Percentiles rank a stretch among this genome's conserved stretches.
Evolutionary conservation across 2,888 invertebrate species (phyloP).

Genomic region (Tipula lateralis): DNA sequence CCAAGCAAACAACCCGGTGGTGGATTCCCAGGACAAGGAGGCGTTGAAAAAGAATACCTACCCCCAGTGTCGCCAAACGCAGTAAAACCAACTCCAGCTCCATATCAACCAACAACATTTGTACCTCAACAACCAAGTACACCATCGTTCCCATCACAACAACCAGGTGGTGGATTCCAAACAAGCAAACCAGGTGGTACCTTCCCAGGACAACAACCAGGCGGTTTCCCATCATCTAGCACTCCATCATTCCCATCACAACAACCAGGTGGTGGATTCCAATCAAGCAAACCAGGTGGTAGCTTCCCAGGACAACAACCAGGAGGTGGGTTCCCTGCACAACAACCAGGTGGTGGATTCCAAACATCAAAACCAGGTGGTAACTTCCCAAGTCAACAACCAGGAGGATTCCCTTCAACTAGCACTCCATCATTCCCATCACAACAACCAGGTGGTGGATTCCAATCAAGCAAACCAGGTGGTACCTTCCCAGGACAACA

Average conservation of each 20-base stretch:
- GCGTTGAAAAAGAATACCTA: neutral
- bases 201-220: neutral
- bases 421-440: neutral
- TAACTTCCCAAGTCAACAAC: constrained; percentile 26
- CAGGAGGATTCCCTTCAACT: constrained; percentile 32
- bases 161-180: neutral
- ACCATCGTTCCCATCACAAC: neutral
- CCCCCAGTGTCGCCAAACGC: neutral
- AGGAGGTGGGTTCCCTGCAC: neutral
- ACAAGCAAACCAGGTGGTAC: constrained; percentile 30
- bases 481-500: neutral
- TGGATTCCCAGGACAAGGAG: neutral
- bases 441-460: constrained; percentile 19
- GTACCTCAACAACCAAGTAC: neutral
- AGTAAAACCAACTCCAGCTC: neutral
- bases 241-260: neutral
- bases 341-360: neutral
- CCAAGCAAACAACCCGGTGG: neutral
- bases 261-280: neutral
- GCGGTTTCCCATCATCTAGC: neutral
- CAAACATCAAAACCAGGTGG: constrained; percentile 30
- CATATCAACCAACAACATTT: neutral
- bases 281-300: neutral
- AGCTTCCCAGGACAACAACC: neutral
- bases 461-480: constrained; percentile 32